Percentiles rank a stretch among this genome's conserved stretches.
Conservation (phyloP, 2,113 vertebrate genomes). For the Pelvicachromis taeniatus region DNA sequence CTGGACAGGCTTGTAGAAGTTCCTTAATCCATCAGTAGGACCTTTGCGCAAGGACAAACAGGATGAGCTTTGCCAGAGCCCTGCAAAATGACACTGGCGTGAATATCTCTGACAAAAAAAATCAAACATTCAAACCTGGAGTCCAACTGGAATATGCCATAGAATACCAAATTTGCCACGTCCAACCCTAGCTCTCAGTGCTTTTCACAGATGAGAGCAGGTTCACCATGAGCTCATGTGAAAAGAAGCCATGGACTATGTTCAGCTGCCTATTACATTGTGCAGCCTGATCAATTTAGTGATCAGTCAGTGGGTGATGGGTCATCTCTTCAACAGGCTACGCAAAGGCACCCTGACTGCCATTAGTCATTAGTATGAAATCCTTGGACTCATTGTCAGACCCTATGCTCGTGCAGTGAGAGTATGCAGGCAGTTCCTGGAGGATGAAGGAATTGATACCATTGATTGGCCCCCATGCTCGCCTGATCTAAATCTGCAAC, state of each 20-base stretch:
- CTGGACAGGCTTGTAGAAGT: not conserved
- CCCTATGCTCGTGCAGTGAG: not conserved
- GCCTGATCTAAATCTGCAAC: not conserved
- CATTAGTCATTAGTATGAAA: not conserved
- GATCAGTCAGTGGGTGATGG: not conserved
- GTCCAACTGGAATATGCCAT: not conserved
- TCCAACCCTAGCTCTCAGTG: not conserved
- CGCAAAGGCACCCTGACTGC: not conserved
- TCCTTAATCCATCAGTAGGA: not conserved
- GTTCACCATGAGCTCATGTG: not conserved
- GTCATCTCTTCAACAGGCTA: not conserved
- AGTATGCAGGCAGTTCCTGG: not conserved
- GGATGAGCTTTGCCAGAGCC: not conserved
- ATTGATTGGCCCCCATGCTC: not conserved
- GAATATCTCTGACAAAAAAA: not conserved
- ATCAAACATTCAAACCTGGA: no score
- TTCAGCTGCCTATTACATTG: not conserved
- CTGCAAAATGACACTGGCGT: not conserved
- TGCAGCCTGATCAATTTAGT: not conserved
- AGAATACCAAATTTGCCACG: not conserved
- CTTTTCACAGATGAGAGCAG: not conserved
- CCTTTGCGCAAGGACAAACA: not conserved
- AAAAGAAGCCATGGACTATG: not conserved
- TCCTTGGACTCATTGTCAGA: not conserved
- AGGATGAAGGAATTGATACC: not conserved